A percentile compares a stretch with the other conserved stretches of the same genome.
Evolutionary conservation across 2,888 invertebrate genomes (phyloP).

Genomic region (Ametastegia equiseti): DNA sequence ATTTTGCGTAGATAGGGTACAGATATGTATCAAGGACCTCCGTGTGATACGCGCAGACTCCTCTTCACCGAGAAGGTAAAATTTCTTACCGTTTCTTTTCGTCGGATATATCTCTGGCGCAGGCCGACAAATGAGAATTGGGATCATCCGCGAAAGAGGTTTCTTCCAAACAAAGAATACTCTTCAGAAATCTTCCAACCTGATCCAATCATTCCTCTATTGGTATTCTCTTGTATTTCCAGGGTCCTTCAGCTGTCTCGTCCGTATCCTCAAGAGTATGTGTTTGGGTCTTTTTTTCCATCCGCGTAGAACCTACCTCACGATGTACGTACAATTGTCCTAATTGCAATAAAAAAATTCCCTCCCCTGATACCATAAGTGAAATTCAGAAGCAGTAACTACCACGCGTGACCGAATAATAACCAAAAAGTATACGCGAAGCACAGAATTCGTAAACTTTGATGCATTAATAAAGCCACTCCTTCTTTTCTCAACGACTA

Average conservation of each 20-base stretch:
- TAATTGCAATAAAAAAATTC: background rate
- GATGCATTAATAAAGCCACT: slow-evolving; percentile 33
- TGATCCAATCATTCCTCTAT: slow-evolving; percentile 39
- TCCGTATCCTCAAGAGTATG: background rate
- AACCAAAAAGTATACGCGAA: background rate
- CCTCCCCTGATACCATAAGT: background rate
- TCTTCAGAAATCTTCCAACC: slow-evolving; percentile 28
- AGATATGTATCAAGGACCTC: background rate
- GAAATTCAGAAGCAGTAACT: background rate
- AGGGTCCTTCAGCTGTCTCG: slow-evolving; percentile 16
- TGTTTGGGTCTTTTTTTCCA: background rate
- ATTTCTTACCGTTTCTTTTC: slow-evolving; percentile 2
- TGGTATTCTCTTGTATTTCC: slow-evolving; percentile 37
- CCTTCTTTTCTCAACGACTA: background rate
- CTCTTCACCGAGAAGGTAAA: background rate
- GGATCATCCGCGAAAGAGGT: slow-evolving; percentile 40
- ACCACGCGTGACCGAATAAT: slow-evolving; percentile 18
- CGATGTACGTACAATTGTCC: background rate
- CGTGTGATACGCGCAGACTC: slow-evolving; percentile 4
- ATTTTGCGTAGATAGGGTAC: background rate
- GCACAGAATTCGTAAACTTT: slow-evolving; percentile 21
- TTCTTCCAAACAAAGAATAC: slow-evolving; percentile 36
- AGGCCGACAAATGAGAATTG: slow-evolving; percentile 39
- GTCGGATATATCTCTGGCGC: slow-evolving; percentile 13
- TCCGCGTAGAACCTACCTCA: background rate